Conservation (phyloP, 2,888 invertebrate genomes). For the Cataglyphis livida region DNA sequence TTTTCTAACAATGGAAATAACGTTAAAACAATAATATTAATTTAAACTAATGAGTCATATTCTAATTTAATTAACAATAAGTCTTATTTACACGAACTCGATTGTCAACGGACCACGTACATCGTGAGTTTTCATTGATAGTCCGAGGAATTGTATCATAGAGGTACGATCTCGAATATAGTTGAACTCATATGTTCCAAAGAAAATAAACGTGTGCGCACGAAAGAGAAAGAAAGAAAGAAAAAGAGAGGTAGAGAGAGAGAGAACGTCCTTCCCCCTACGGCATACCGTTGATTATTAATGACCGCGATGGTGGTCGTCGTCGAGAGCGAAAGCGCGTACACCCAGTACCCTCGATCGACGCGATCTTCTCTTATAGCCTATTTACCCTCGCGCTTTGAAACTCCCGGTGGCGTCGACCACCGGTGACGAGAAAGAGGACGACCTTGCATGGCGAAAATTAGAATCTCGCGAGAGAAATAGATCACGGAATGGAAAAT, state of each 20-base stretch:
- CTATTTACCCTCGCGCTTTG: slow-evolving; percentile 66
- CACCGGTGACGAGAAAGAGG: slow-evolving; percentile 65
- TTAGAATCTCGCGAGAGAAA: background rate
- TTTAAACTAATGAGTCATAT: background rate
- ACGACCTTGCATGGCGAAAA: background rate
- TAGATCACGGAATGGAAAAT: background rate
- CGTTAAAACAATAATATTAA: background rate
- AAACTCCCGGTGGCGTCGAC: slow-evolving; percentile 68
- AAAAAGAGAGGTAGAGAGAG: background rate
- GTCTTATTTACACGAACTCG: background rate
- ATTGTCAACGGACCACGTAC: background rate
- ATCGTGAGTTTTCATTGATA: slow-evolving; percentile 63
- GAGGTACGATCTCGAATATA: slow-evolving; percentile 53
- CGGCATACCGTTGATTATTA: slow-evolving; percentile 75
- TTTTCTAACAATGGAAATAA: background rate
- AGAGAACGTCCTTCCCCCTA: slow-evolving; percentile 55
- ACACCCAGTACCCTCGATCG: slow-evolving; percentile 75
- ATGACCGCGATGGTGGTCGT: slow-evolving; percentile 74
- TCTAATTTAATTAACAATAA: background rate
- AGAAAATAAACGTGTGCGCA: slow-evolving; percentile 70
- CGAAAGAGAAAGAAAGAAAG: slow-evolving; percentile 1
- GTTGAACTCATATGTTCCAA: slow-evolving; percentile 65
- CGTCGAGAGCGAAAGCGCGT: slow-evolving; percentile 74
- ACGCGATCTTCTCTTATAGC: slow-evolving; percentile 51
- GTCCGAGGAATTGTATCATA: slow-evolving; percentile 64